Conservation (phyloP, 2,888 invertebrate genomes). For the Chaitophorus viminalis region DNA sequence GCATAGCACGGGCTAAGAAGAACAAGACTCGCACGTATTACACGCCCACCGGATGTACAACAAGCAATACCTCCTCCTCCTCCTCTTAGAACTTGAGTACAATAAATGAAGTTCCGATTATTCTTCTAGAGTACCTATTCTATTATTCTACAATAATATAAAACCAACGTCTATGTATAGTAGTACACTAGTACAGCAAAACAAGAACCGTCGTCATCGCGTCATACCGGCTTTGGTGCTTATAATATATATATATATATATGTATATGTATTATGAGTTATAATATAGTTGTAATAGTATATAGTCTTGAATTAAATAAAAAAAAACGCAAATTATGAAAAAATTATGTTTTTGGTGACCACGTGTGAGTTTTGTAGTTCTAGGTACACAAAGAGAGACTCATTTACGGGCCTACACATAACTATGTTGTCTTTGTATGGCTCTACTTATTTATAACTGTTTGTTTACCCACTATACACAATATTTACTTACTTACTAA, state of each 20-base stretch:
- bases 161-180: background rate
- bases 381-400: background rate
- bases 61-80: conserved; percentile 50
- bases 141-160: conserved; percentile 41
- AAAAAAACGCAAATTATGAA: conserved; percentile 12
- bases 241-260: background rate
- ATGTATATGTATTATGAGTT: background rate
- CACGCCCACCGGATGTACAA: conserved; percentile 57
- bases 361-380: background rate
- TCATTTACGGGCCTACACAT: background rate
- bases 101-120: conserved; percentile 59
- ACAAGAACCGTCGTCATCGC: conserved; percentile 31
- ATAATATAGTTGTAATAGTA: background rate
- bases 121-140: conserved; percentile 53
- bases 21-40: conserved; percentile 33
- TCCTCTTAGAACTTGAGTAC: conserved; percentile 45
- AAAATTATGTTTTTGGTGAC: background rate
- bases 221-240: conserved; percentile 13
- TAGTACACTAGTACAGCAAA: background rate
- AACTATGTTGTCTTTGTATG: background rate
- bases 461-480: background rate
- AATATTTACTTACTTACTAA: background rate
- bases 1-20: conserved; percentile 56
- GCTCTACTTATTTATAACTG: background rate
- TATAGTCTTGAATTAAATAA: background rate